A percentile compares a stretch with the other conserved stretches of the same genome.
Conservation (phyloP, 64 coral and sea anemone species). For the Trachythela sp. region DNA sequence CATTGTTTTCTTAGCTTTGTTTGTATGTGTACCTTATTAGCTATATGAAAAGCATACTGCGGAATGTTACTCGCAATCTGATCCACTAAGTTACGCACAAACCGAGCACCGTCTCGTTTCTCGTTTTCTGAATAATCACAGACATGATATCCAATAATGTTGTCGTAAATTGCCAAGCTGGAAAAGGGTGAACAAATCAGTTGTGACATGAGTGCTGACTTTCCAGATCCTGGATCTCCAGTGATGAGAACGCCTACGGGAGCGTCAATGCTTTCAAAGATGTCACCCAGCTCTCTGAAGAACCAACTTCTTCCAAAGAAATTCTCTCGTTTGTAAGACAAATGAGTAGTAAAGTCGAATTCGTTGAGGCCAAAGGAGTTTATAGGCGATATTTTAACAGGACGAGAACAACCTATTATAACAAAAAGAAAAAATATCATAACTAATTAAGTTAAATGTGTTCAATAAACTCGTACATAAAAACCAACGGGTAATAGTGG, state of each 20-base stretch:
- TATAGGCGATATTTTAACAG: neutral
- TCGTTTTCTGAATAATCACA: constrained; percentile 68
- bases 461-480: too few species aligned
- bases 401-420: neutral
- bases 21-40: constrained; percentile 39
- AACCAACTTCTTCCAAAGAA: constrained; percentile 86
- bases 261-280: neutral
- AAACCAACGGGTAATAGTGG: too few species aligned
- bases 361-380: constrained; percentile 44
- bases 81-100: constrained; percentile 78
- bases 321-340: constrained; percentile 45
- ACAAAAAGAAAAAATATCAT: neutral
- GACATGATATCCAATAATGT: constrained; percentile 79
- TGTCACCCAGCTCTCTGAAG: constrained; percentile 48
- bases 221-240: constrained; percentile 83
- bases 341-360: constrained; percentile 62
- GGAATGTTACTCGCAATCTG: constrained; percentile 59
- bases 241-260: constrained; percentile 60
- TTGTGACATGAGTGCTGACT: constrained; percentile 68
- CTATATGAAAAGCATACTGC: constrained; percentile 41
- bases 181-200: constrained; percentile 72
- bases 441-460: too few species aligned
- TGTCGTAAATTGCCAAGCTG: constrained; percentile 56
- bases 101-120: constrained; percentile 56
- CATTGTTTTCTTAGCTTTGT: constrained; percentile 53